Conservation (phyloP, 2,113 vertebrate species). For the Pogonocichla stellata region DNA sequence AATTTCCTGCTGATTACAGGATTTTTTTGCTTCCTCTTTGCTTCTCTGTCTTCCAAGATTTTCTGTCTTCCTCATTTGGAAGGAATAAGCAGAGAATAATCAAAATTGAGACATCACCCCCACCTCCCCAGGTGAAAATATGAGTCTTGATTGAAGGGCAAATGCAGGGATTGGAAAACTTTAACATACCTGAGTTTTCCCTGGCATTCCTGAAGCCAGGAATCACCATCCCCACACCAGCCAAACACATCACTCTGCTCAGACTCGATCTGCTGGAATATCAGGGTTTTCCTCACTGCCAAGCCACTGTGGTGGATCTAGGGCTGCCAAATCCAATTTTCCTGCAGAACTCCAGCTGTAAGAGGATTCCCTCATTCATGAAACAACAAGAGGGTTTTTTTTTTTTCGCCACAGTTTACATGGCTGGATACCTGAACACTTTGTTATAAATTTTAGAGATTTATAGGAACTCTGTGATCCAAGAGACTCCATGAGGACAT, state of each 20-base stretch:
- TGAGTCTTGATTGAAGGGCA: neutral
- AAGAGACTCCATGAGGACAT: neutral
- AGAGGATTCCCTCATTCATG: neutral
- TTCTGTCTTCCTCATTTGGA: neutral
- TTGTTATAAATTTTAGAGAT: neutral
- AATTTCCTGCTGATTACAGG: neutral
- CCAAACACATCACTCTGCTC: neutral
- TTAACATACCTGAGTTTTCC: fast-evolving
- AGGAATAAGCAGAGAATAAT: neutral
- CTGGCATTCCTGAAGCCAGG: neutral
- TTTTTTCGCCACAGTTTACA: no score
- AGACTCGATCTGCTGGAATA: neutral
- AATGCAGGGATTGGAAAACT: neutral
- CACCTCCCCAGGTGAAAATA: neutral
- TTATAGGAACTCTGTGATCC: neutral
- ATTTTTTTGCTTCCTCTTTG: neutral
- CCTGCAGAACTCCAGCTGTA: neutral
- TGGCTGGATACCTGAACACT: neutral
- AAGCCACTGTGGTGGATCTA: neutral
- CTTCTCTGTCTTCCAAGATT: neutral
- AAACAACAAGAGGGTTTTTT: neutral
- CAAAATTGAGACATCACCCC: fast-evolving
- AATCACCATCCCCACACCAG: neutral
- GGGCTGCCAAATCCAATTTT: neutral
- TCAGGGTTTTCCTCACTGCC: neutral